phyloP scores from a whole-genome alignment of 1,140 invertebrate genomes.

The Heliconius nattereri region DNA sequence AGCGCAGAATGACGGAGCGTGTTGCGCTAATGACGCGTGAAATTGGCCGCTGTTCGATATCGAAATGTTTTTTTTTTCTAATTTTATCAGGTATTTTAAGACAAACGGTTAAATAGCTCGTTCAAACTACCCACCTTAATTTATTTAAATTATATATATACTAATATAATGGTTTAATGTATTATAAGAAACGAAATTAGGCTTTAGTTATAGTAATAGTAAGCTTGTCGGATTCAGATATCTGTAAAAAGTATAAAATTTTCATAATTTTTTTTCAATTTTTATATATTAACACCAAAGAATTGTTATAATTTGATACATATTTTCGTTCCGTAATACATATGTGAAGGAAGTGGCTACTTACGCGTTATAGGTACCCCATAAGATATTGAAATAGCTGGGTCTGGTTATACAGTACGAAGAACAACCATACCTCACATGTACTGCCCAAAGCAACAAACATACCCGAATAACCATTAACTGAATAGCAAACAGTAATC shows the following conservation, averaged over 20 bases:
- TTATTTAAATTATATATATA: conserved; percentile 1
- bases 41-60: conserved; percentile 52
- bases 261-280: neutral
- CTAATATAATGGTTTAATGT: neutral
- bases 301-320: too few species aligned
- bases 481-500: too few species aligned
- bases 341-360: too few species aligned
- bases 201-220: neutral
- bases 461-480: too few species aligned
- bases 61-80: conserved; percentile 38
- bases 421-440: too few species aligned
- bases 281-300: too few species aligned
- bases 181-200: neutral
- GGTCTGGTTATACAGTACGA: too few species aligned
- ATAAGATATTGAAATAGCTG: too few species aligned
- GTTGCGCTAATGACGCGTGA: conserved; percentile 59
- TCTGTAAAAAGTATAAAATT: neutral
- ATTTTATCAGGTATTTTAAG: conserved; percentile 26
- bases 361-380: too few species aligned
- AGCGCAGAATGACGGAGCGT: conserved; percentile 48
- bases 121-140: neutral
- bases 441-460: too few species aligned
- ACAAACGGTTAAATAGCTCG: conserved; percentile 4
- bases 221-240: neutral
- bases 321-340: too few species aligned